Evolutionary conservation across 2,888 invertebrate species (phyloP), one percentile per base, ranked within the genome.

Genomic region (Antitype chi): DNA sequence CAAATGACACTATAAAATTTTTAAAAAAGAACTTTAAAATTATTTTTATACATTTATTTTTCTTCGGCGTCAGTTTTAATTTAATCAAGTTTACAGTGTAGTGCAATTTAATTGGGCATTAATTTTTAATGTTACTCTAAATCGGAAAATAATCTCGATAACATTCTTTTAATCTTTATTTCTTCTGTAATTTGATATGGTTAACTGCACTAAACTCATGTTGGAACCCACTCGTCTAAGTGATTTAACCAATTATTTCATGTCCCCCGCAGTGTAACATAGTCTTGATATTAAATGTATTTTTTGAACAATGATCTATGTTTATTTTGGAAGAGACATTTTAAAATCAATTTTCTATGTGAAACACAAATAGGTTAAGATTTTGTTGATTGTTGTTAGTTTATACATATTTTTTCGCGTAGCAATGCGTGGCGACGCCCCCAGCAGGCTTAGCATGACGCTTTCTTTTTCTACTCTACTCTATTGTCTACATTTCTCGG

Each of bases 221-320:
- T 80, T 67, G 32, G 55, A 73, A 71, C 79, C 76, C 71, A 79
- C 73, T 80, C 64, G 28, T 76, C 72, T 86, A 78, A 86, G 87
- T 87, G 85, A 82, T 85, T 86, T 73, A 88, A 93, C 92, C 94
- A 94, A 94, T 94, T 94, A 94, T 92, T 84, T 84, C 90, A 86
- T 87, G 89, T 90, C 92, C 89, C 94, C 94, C 88, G 91, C 92
- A 88, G 94, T 76, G 92, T 74, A 70, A 87, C 83, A 88, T 91
- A 90, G 81, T 79, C 84, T 80, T 81, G 81, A 84, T 85, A 87
- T 76, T 85, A 82, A 77, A 76, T 78, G 68, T 78, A 66, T 73
- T 75, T 59, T 63, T 15, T 74, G 47, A 63, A 77, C 74, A 70
- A 32, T 0, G 64, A 70, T 38, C 43, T 66, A 28, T 57, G 17